Conservation (phyloP, 1,140 invertebrate species). For the Drosophila miranda region DNA sequence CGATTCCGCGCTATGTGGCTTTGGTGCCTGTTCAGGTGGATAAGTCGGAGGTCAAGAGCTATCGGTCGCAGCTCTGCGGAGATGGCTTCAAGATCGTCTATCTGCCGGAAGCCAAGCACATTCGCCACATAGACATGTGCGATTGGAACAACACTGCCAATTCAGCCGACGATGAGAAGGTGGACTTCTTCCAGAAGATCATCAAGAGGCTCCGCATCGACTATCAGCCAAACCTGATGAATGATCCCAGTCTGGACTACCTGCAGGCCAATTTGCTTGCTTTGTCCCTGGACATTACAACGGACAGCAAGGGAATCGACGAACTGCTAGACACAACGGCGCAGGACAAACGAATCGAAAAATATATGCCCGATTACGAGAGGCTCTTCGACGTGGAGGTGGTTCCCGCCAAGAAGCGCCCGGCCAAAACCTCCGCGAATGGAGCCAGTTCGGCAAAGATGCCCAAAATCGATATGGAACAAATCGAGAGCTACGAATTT, state of each 20-base stretch:
- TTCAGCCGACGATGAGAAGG: slow-evolving; percentile 44
- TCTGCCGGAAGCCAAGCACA: slow-evolving; percentile 68
- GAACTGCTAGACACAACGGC: slow-evolving; percentile 56
- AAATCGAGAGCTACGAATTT: slow-evolving; percentile 41
- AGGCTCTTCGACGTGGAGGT: slow-evolving; percentile 56
- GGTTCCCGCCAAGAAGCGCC: slow-evolving; percentile 53
- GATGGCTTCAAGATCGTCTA: slow-evolving; percentile 81
- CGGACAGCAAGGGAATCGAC: slow-evolving; percentile 43
- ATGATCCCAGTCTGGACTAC: slow-evolving; percentile 67
- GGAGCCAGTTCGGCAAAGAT: slow-evolving; percentile 56
- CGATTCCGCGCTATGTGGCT: slow-evolving; percentile 72
- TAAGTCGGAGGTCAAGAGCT: slow-evolving; percentile 38
- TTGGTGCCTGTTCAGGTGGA: slow-evolving; percentile 56
- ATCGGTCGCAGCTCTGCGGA: slow-evolving; percentile 53
- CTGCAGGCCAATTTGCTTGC: slow-evolving; percentile 69
- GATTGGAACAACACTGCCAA: slow-evolving; percentile 71
- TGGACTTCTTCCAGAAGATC: slow-evolving; percentile 68
- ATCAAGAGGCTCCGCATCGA: slow-evolving; percentile 68
- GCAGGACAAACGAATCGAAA: slow-evolving; percentile 71
- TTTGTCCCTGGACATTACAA: slow-evolving; percentile 65
- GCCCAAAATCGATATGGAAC: slow-evolving; percentile 49
- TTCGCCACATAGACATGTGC: slow-evolving; percentile 60
- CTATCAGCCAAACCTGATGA: slow-evolving; percentile 71
- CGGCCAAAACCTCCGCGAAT: slow-evolving; percentile 20
- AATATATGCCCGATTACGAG: slow-evolving; percentile 54